These are phyloP conservation scores for Albula goreensis DNA, from an alignment of 2,113 vertebrate species.

Conservation along the genomic window DNA sequence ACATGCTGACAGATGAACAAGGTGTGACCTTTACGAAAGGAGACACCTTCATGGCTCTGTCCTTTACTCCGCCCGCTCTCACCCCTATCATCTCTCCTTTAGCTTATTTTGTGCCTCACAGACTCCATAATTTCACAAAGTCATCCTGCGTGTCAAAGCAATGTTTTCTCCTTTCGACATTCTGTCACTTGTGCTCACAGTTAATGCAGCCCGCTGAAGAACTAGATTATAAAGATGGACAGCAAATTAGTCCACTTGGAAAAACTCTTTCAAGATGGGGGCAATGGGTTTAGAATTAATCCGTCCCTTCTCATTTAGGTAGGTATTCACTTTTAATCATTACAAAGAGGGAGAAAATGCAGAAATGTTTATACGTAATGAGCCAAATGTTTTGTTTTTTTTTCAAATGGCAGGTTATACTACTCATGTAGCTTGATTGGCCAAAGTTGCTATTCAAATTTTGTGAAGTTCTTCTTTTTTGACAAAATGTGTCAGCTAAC, in stretches of 20 bases:
- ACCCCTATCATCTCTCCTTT: neutral
- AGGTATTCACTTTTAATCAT: constrained; percentile 17
- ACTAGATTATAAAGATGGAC: constrained; percentile 37
- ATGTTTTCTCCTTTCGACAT: constrained; percentile 39
- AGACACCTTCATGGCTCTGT: constrained; percentile 16
- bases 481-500: neutral
- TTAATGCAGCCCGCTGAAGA: constrained; percentile 39
- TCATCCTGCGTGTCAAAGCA: constrained; percentile 23
- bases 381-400: neutral
- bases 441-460: too few species aligned
- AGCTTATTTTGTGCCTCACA: neutral
- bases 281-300: constrained; percentile 26
- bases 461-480: too few species aligned
- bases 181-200: constrained; percentile 34
- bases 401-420: too few species aligned
- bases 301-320: constrained; percentile 25
- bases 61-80: neutral
- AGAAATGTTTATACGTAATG: neutral
- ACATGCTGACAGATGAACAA: neutral
- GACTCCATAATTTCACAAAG: constrained; percentile 1
- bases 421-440: too few species aligned
- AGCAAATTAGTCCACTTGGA: constrained; percentile 6
- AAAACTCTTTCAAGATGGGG: constrained; percentile 6
- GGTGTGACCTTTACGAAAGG: constrained; percentile 37
- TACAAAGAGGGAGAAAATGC: constrained; percentile 18